Evolutionary conservation across 2,113 vertebrate genomes (phyloP).

Genomic region (Ramphastos sulfuratus): DNA sequence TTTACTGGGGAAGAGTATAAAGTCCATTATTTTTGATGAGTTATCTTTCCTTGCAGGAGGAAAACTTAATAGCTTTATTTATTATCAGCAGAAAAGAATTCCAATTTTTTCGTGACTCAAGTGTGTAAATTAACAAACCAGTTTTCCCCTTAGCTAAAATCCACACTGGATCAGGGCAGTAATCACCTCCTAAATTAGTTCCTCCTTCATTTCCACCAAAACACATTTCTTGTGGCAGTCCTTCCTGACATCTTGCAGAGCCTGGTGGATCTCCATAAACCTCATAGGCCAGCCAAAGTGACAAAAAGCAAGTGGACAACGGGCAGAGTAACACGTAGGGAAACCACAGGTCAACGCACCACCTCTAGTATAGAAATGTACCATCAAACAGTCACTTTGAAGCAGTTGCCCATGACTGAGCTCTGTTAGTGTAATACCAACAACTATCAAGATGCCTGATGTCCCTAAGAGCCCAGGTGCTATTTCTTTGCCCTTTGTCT

Average conservation of each 20-base stretch:
- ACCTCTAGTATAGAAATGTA: neutral
- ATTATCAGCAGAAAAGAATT: neutral
- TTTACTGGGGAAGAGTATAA: neutral
- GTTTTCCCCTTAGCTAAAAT: neutral
- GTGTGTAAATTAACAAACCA: neutral
- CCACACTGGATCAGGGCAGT: neutral
- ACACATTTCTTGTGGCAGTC: neutral
- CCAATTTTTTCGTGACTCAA: neutral
- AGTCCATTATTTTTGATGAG: neutral
- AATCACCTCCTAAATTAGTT: neutral
- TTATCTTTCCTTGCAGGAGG: neutral
- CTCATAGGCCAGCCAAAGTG: neutral
- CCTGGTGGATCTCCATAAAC: neutral
- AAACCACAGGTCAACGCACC: neutral
- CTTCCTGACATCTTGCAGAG: neutral
- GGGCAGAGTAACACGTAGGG: rapidly evolving
- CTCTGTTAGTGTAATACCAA: neutral
- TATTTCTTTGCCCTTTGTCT: neutral
- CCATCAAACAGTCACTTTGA: neutral
- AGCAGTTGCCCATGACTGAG: rapidly evolving
- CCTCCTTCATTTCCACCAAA: neutral
- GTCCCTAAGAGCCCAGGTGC: rapidly evolving
- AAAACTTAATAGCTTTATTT: neutral
- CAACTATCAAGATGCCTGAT: neutral
- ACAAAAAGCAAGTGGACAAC: neutral